phyloP scores from a whole-genome alignment of 2,113 vertebrate species.

The Mionectes macconnelli region DNA sequence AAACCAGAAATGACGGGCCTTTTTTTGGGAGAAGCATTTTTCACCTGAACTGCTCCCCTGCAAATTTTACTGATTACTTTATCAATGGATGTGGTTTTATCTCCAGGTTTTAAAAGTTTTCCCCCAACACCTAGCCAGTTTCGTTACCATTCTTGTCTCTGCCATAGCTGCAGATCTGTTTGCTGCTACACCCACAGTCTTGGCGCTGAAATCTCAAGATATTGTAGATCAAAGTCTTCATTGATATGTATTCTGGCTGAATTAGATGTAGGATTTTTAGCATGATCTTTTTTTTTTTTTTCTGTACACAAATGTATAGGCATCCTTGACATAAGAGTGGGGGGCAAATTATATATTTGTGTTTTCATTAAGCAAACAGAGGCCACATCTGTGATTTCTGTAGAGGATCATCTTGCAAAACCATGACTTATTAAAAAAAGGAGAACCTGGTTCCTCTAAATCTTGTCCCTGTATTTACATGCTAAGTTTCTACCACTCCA shows the following conservation, averaged over 20 bases:
- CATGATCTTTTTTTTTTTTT: background rate
- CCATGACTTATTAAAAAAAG: background rate
- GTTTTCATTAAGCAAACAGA: background rate
- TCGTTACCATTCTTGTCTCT: background rate
- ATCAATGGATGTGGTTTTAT: background rate
- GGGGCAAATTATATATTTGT: background rate
- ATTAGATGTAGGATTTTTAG: background rate
- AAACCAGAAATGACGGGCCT: background rate
- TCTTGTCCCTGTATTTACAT: background rate
- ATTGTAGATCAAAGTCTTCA: background rate
- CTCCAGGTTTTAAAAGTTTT: background rate
- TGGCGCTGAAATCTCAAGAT: background rate
- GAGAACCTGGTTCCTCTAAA: background rate
- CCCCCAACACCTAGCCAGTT: background rate
- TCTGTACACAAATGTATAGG: background rate
- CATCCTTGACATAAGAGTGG: background rate
- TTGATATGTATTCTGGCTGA: fast-evolving
- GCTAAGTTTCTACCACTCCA: background rate
- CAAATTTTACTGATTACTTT: background rate
- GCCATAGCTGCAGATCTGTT: background rate
- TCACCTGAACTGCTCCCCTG: background rate
- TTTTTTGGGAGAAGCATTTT: background rate
- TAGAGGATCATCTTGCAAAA: background rate
- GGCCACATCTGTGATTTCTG: background rate
- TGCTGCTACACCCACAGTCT: background rate